Base-by-base conservation (phyloP, 1,140 invertebrate genomes). In the Ctenoplectra terminalis region DNA sequence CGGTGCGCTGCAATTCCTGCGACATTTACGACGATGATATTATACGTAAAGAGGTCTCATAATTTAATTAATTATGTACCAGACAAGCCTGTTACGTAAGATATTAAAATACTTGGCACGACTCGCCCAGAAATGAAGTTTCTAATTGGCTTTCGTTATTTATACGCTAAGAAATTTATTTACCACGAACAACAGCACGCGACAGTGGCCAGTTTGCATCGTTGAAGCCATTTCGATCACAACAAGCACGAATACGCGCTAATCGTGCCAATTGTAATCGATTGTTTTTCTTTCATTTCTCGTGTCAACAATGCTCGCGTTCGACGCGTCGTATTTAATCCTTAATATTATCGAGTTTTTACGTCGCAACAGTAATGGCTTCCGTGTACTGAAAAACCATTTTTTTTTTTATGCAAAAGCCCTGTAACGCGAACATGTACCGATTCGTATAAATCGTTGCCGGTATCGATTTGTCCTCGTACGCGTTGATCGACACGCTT, bases 121-220 rank as follows among this genome's bases (percentile, higher is more conserved):
- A 69, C 64, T n/a, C 40, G 26, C n/a, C 46, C 48, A 75, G 56
- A 85, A 84, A 85, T 34, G 63, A 60, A 73, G 76, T 85, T 85
- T 81, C 64, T 75, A 75, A 81, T 74, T 70, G 29, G 80, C 81
- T 60, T 54, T 72, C 61, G 46, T 82, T 85, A 85, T 87, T 87
- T 74, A 86, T 83, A 79, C 74, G 23, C 8, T 1, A 31, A 72
- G 29, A n/a, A 72, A 79, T 72, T 76, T 79, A 79, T 72, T 79
- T 79, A 79, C 34, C 29, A 26, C 37, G 13, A n/a, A n/a, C 52
- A 46, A 54, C 46, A 43, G 29, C 67, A 46, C 48, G 50, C 20
- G 6, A 11, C 26, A 9, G 60, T 20, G 17, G 34, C 40, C 43
- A 23, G 17, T 37, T 31, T 34, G 29, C 70, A 50, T 58, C 70